These are phyloP conservation scores for Tachycineta bicolor DNA, from an alignment of 2,113 vertebrate species.

Conservation along the genomic window DNA sequence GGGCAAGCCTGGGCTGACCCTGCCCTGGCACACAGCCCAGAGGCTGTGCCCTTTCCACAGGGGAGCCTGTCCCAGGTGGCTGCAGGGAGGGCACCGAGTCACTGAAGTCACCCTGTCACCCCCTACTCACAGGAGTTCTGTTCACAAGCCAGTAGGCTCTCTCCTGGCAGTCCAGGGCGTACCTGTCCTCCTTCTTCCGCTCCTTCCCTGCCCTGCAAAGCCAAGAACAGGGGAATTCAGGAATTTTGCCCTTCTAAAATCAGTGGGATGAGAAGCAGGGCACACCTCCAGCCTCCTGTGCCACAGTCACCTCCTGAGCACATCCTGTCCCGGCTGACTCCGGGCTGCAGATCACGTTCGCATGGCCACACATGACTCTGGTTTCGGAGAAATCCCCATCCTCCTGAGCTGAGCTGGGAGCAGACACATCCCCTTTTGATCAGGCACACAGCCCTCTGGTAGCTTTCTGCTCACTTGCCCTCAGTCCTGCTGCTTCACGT, in stretches of 20 bases:
- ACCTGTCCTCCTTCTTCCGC: slow-evolving; percentile 91
- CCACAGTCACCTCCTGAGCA: not conserved
- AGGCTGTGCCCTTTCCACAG: accelerated
- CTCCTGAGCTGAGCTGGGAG: slow-evolving; percentile 5
- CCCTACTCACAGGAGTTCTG: slow-evolving; percentile 85
- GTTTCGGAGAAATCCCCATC: not conserved
- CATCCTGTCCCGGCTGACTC: not conserved
- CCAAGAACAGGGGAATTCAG: not conserved
- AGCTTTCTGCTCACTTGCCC: not conserved
- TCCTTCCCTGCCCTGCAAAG: slow-evolving; percentile 90
- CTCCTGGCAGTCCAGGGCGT: slow-evolving; percentile 94
- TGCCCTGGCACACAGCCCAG: not conserved
- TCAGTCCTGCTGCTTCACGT: not conserved
- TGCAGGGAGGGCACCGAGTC: not conserved
- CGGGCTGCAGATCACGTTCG: not conserved
- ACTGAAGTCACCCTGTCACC: not conserved
- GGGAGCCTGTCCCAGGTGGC: not conserved
- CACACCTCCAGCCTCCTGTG: not conserved
- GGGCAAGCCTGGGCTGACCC: not conserved
- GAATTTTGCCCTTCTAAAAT: not conserved
- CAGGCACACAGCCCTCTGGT: not conserved
- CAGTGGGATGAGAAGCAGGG: not conserved
- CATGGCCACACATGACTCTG: not conserved
- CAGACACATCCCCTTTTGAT: slow-evolving; percentile 25
- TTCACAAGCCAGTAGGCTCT: slow-evolving; percentile 98